Conservation (phyloP, 2,797 vertebrate genomes). For the Chelon auratus region DNA sequence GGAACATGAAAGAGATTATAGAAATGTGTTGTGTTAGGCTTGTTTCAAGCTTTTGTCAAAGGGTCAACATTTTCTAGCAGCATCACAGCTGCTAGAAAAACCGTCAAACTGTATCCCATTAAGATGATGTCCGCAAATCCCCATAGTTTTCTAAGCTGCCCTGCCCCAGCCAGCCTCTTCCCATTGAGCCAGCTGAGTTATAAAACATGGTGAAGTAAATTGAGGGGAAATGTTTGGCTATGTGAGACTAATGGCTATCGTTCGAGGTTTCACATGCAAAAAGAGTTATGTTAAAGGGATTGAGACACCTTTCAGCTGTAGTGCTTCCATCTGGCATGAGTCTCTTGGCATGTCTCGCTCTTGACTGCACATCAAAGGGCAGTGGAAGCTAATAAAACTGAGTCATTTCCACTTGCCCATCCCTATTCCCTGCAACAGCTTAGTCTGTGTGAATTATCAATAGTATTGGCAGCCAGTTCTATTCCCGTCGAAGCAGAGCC, state of each 20-base stretch:
- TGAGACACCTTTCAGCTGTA: constrained; percentile 72
- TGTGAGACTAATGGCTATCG: constrained; percentile 60
- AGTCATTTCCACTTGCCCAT: constrained; percentile 75
- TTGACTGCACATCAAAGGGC: constrained; percentile 81
- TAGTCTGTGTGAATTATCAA: constrained; percentile 83
- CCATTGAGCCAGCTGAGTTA: constrained; percentile 31
- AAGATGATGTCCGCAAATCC: constrained; percentile 22
- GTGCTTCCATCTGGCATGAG: constrained; percentile 76
- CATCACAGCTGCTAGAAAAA: constrained; percentile 3
- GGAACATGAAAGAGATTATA: not conserved
- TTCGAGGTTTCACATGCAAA: constrained; percentile 66
- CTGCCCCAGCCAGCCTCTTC: constrained; percentile 14
- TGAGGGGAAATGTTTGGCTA: constrained; percentile 62
- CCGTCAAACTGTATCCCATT: constrained; percentile 13
- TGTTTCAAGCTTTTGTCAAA: constrained; percentile 15
- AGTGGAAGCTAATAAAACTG: constrained; percentile 77
- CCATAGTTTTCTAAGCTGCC: constrained; percentile 19
- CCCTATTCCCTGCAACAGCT: constrained; percentile 79
- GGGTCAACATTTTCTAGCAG: not conserved
- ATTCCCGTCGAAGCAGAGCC: constrained; percentile 73
- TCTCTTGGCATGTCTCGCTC: constrained; percentile 74
- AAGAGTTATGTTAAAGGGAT: constrained; percentile 71
- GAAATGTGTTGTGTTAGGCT: not conserved
- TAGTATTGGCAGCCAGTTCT: constrained; percentile 79
- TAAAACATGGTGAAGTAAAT: constrained; percentile 66